Evolutionary conservation across 2,113 vertebrate genomes (phyloP), one percentile per base, ranked within the genome.

Genomic region (Microcebus tavaratra): DNA sequence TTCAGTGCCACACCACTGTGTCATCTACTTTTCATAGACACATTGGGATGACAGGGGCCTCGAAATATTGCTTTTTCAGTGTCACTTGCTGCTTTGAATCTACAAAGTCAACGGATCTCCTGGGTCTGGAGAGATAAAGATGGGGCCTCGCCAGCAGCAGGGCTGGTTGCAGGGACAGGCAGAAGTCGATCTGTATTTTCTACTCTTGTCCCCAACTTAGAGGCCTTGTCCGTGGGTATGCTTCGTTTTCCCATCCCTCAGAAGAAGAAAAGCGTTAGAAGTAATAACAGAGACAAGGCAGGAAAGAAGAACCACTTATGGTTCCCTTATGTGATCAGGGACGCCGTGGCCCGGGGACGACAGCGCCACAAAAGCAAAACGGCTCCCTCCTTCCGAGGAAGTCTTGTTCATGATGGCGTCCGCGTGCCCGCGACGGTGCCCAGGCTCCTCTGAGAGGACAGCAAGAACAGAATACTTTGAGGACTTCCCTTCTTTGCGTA

Each of bases 11-110:
- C n/a, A 42, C n/a, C 72, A 20, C 80, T 12, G 61, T 87, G 86
- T 65, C 95, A 88, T 75, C 82, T 59, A 11, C 92, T 97, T 97
- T 97, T 84, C 48, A 59, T 72, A 81, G 65, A 88, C 4, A 85
- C 81, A 61, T 80, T 14, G 70, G 25, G 34, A 90, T 81, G 67
- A 78, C 29, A 90, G 15, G 9, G 14, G 1, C 70, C 45, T 94
- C 18, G 90, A 83, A 80, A 21, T n/a, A 23, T 61, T 42, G 9
- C 65, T 79, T 25, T 85, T 53, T 72, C 27, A 59, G 34, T 84
- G 79, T 23, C 45, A 29, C 10, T n/a, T 92, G 90, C 70, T 95
- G 76, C 55, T 95, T 91, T 50, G 53, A n/a, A 91, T 73, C 70
- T 21, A 20, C 59, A 59, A 96, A 94, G 67, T 96, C 31, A 57